phyloP scores from a whole-genome alignment of 2,888 invertebrate species.

The Hylaea fasciaria region DNA sequence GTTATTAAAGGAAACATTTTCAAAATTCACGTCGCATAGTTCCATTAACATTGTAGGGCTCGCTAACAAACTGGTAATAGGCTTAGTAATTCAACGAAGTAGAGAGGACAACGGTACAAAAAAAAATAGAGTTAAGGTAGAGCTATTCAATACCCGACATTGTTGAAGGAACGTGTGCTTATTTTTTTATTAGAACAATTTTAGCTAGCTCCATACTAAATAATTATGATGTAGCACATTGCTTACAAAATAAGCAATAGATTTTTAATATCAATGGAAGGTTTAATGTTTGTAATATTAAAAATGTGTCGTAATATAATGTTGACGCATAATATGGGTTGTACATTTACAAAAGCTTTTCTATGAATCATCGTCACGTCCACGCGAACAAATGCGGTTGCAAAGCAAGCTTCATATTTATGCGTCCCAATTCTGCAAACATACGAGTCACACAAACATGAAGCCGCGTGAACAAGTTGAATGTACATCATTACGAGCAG shows the following conservation, averaged over 20 bases:
- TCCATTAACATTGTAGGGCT: slow-evolving; percentile 37
- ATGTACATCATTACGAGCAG: slow-evolving; percentile 34
- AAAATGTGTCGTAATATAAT: too few species aligned
- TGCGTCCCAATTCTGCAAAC: slow-evolving; percentile 25
- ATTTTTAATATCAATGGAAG: too few species aligned
- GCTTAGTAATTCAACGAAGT: slow-evolving; percentile 58
- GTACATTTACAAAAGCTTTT: neutral
- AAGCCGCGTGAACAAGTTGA: slow-evolving; percentile 25
- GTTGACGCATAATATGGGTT: too few species aligned
- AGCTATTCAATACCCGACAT: slow-evolving; percentile 8
- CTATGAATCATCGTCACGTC: neutral
- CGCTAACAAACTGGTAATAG: slow-evolving; percentile 60
- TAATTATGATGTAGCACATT: too few species aligned
- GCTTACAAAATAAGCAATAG: too few species aligned
- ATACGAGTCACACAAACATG: slow-evolving; percentile 20
- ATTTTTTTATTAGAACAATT: too few species aligned
- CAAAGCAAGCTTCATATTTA: slow-evolving; percentile 11
- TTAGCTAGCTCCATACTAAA: too few species aligned
- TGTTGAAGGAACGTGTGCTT: too few species aligned
- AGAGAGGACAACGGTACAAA: slow-evolving; percentile 43
- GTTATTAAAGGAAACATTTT: neutral
- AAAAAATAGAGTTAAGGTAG: slow-evolving; percentile 39
- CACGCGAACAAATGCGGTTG: slow-evolving; percentile 17
- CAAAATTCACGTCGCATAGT: slow-evolving; percentile 14
- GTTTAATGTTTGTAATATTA: too few species aligned